Conservation (phyloP, 2,888 invertebrate species). For the Rhopalosiphum nymphaeae region DNA sequence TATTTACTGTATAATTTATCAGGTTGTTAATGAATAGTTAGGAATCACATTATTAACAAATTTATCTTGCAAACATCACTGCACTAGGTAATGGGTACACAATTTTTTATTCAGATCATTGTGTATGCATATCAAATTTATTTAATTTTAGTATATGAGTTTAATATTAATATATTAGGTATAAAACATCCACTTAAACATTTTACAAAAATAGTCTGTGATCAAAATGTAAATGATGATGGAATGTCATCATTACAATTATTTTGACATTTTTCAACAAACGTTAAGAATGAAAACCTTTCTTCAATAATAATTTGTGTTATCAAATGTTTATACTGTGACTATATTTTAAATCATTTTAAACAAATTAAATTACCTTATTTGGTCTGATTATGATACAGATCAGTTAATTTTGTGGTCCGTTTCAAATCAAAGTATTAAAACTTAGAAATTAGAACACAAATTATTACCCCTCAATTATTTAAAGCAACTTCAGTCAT, state of each 20-base stretch:
- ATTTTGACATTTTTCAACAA: background rate
- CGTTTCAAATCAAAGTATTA: background rate
- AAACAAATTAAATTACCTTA: background rate
- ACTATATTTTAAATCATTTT: background rate
- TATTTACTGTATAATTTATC: background rate
- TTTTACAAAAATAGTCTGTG: conserved; percentile 5
- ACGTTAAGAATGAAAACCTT: background rate
- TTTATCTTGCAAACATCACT: conserved; percentile 35
- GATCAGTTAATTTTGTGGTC: background rate
- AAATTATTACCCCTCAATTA: background rate
- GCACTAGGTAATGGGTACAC: conserved; percentile 33
- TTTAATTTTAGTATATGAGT: conserved; percentile 17
- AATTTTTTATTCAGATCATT: conserved; percentile 9
- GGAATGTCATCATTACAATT: background rate
- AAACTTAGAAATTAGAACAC: background rate
- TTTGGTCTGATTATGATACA: background rate
- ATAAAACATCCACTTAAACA: background rate
- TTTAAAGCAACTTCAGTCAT: background rate
- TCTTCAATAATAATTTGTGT: background rate
- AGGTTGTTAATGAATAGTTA: conserved; percentile 17
- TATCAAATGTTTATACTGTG: background rate
- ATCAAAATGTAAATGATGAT: background rate
- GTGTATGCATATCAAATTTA: conserved; percentile 23
- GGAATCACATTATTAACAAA: conserved; percentile 2
- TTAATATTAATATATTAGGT: background rate